Evolutionary conservation across 2,113 vertebrate species (phyloP).

Genomic region (Notothenia coriiceps): DNA sequence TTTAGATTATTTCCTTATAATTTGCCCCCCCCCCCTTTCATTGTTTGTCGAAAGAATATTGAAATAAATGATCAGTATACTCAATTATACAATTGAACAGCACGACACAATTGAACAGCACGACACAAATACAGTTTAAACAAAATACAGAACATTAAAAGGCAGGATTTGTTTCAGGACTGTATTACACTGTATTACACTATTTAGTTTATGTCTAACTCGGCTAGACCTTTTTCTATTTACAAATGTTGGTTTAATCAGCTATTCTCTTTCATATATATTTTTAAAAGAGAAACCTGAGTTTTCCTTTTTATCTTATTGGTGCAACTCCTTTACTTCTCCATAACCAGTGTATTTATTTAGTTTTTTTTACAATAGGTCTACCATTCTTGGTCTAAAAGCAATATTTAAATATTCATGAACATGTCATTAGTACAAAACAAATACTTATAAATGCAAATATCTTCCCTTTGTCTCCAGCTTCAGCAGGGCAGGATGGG

Average conservation of each 20-base stretch:
- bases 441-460: background rate
- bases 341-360: too few species aligned
- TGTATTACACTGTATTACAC: background rate
- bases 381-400: too few species aligned
- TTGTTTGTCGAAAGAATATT: background rate
- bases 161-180: background rate
- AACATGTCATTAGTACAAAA: too few species aligned
- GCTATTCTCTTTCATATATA: background rate
- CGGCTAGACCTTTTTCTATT: background rate
- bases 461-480: constrained; percentile 33
- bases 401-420: too few species aligned
- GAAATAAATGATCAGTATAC: background rate
- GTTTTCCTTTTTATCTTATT: too few species aligned
- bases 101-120: too few species aligned
- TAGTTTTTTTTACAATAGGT: too few species aligned
- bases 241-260: background rate
- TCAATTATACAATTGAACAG: background rate
- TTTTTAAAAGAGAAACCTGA: background rate
- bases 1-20: too few species aligned
- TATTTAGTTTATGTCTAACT: background rate
- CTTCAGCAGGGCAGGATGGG: constrained; percentile 81
- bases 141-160: background rate
- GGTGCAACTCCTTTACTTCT: too few species aligned
- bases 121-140: background rate
- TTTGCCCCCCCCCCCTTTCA: too few species aligned